Evolutionary conservation across 2,797 vertebrate genomes (phyloP).

Genomic region (Lagocephalus sceleratus): DNA sequence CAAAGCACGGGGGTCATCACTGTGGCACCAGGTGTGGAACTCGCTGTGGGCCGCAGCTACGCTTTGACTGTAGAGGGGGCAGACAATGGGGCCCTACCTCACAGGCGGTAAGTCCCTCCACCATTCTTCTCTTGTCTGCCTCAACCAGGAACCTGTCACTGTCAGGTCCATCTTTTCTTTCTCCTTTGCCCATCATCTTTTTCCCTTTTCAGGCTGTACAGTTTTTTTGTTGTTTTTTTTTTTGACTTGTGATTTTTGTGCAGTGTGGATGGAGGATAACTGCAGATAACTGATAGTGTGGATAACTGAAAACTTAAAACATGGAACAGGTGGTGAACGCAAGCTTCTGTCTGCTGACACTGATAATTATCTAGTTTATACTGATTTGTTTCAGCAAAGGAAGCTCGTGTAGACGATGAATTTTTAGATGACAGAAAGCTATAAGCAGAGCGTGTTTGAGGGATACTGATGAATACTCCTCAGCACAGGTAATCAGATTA

Average conservation of each 20-base stretch:
- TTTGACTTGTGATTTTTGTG: constrained; percentile 14
- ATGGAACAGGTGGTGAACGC: no score
- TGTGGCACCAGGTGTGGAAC: constrained; percentile 73
- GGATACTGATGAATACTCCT: no score
- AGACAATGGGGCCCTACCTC: constrained; percentile 81
- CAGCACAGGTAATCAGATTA: no score
- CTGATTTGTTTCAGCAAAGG: no score
- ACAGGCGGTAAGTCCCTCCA: constrained; percentile 81
- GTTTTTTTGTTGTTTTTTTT: constrained; percentile 11
- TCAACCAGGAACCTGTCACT: constrained; percentile 20
- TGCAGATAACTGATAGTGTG: no score
- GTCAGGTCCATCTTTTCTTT: not conserved
- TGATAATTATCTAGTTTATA: no score
- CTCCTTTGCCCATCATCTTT: not conserved
- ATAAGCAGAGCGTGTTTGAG: no score
- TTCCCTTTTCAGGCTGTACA: not conserved
- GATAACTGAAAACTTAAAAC: no score
- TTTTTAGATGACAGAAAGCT: no score
- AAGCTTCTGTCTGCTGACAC: no score
- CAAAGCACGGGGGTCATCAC: constrained; percentile 81
- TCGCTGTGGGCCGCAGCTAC: constrained; percentile 82
- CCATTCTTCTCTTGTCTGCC: constrained; percentile 2
- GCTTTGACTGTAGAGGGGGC: constrained; percentile 87
- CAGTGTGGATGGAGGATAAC: no score
- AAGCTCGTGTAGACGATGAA: no score